Percentiles rank a stretch among this genome's conserved stretches.
Evolutionary conservation across 2,888 invertebrate species (phyloP).

Genomic region (Acanthosepion esculentum): DNA sequence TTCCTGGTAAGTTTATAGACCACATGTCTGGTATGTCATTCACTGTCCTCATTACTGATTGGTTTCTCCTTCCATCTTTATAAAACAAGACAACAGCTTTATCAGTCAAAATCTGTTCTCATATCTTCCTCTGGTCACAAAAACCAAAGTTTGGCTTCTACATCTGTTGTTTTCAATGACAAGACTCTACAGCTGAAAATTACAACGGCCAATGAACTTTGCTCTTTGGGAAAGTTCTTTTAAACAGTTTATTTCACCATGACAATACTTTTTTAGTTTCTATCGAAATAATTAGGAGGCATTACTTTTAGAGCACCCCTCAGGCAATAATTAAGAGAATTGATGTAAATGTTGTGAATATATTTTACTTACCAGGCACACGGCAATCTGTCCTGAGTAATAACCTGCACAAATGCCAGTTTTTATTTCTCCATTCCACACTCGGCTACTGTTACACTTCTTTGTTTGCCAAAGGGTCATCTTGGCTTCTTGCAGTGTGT

Average conservation of each 20-base stretch:
- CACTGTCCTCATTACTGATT: not conserved
- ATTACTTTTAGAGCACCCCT: too few species aligned
- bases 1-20: not conserved
- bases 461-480: constrained; percentile 66
- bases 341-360: not conserved
- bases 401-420: constrained; percentile 72
- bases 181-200: not conserved
- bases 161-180: not conserved
- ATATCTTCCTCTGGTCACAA: not conserved
- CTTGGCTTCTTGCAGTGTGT: constrained; percentile 66
- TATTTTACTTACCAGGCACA: constrained; percentile 63
- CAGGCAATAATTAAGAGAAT: not conserved
- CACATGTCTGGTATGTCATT: not conserved
- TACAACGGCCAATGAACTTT: not conserved
- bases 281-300: too few species aligned
- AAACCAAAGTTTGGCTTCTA: not conserved
- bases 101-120: not conserved
- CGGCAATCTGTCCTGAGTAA: constrained; percentile 66
- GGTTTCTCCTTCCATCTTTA: not conserved
- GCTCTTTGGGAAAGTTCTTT: not conserved
- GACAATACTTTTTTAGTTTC: too few species aligned
- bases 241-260: too few species aligned
- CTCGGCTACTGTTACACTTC: constrained; percentile 66
- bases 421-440: constrained; percentile 64
- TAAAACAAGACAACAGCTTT: too few species aligned